These are phyloP conservation scores for Pangasianodon hypophthalmus DNA, from an alignment of 2,113 vertebrate species.

Conservation along the genomic window DNA sequence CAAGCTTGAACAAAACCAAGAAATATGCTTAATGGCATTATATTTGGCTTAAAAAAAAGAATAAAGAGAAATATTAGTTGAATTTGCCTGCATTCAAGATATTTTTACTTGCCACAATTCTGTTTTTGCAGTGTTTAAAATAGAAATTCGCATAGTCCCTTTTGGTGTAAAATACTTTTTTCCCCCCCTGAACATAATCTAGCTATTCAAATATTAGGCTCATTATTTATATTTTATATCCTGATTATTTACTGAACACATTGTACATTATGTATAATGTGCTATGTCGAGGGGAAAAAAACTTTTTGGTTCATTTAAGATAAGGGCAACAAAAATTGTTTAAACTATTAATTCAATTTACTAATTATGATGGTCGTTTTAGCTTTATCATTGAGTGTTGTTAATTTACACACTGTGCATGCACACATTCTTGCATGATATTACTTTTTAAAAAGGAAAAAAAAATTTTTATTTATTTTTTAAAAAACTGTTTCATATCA, in stretches of 20 bases:
- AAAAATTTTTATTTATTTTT: too few species aligned
- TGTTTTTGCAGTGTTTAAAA: not conserved
- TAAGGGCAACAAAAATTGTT: not conserved
- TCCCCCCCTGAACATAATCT: not conserved
- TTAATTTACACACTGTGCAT: not conserved
- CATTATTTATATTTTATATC: not conserved
- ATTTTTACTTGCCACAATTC: not conserved
- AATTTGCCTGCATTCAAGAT: not conserved
- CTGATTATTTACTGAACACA: not conserved
- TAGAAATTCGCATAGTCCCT: not conserved
- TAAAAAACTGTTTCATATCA: not conserved
- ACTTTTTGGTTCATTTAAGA: not conserved
- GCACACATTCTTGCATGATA: not conserved
- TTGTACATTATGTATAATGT: not conserved
- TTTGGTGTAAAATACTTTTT: not conserved
- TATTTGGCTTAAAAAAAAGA: not conserved
- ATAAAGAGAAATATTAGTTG: not conserved
- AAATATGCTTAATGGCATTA: not conserved
- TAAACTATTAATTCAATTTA: not conserved
- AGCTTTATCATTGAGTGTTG: not conserved
- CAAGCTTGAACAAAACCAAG: not conserved
- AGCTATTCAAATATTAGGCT: not conserved
- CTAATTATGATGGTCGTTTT: not conserved
- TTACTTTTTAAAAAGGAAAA: not conserved
- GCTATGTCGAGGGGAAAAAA: not conserved